Evolutionary conservation across 2,888 invertebrate genomes (phyloP), one percentile per base, ranked within the genome.

Genomic region (Ethmia dodecea): DNA sequence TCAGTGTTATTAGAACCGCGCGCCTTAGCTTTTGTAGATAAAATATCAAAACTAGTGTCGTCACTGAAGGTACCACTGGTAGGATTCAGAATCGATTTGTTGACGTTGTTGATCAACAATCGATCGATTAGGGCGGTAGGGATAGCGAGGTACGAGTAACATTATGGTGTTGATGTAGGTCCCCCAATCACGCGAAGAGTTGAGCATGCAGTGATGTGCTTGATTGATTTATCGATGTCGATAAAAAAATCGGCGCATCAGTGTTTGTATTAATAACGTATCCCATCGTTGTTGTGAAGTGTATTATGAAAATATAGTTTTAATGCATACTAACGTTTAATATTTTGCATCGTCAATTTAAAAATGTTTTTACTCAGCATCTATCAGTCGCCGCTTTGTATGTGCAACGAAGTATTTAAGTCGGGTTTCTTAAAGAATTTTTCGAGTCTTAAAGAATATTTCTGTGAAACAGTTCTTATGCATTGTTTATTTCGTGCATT

Each of bases 331-430:
- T 38, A 38, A 40, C 46, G 32, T 44, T 30, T 30, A 31, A 35
- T 38, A 24, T 34, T 40, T 40, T 43, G 45, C 52, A 40, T 43
- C 38, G 32, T 55, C 47, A 43, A 52, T 59, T 33, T 45, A 42
- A 31, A n/a, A n/a, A n/a, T n/a, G n/a, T n/a, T n/a, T n/a, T n/a
- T n/a, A n/a, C n/a, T n/a, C 41, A 46, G 57, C 49, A 55, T 49
- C 47, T 46, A 47, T 52, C 50, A 51, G 56, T 61, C 59, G 59
- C 63, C 51, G 67, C 66, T 74, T 65, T 71, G 54, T 67, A 60
- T 59, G 57, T 72, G 73, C 76, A 77, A 76, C 77, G 77, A 77
- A 70, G 55, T 66, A 55, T 59, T 13, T 20, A 13, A 32, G 26
- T 14, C 11, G 24, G 14, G 8, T 14, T 20, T 28, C 12, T 18